Evolutionary conservation across 2,797 vertebrate genomes (phyloP).

Genomic region (Neosilurus hyrtlii): DNA sequence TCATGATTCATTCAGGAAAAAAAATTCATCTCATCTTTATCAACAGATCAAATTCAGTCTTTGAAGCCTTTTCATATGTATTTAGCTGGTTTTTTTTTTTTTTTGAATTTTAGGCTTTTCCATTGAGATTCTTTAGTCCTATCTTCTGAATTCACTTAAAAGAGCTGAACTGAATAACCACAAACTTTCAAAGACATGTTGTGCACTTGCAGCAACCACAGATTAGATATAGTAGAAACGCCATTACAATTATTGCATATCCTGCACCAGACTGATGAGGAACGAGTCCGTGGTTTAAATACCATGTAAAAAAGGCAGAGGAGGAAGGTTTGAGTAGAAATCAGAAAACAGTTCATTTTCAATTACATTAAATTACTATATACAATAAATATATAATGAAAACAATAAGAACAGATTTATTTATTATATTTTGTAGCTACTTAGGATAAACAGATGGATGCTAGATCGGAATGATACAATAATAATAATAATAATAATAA

Average conservation of each 20-base stretch:
- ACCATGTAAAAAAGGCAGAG: background rate
- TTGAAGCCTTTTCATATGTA: background rate
- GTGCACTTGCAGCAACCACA: background rate
- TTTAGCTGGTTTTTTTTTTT: background rate
- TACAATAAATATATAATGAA: too few species aligned
- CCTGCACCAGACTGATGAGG: background rate
- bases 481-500: background rate
- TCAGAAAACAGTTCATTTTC: background rate
- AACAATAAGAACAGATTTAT: background rate
- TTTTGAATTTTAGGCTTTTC: background rate
- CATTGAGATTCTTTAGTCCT: background rate
- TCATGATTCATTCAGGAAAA: background rate
- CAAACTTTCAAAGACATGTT: background rate
- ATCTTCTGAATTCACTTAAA: background rate
- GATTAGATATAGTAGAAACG: too few species aligned
- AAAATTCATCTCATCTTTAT: background rate
- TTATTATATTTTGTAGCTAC: background rate
- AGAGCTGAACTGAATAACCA: background rate
- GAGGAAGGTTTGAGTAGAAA: background rate
- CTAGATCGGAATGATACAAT: background rate
- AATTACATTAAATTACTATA: background rate
- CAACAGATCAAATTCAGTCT: background rate
- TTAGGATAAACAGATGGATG: background rate
- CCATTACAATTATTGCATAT: background rate
- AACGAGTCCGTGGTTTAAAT: background rate